Evolutionary conservation across 92 coral and sea anemone genomes (phyloP).

Genomic region (Phenganax stokvisi): DNA sequence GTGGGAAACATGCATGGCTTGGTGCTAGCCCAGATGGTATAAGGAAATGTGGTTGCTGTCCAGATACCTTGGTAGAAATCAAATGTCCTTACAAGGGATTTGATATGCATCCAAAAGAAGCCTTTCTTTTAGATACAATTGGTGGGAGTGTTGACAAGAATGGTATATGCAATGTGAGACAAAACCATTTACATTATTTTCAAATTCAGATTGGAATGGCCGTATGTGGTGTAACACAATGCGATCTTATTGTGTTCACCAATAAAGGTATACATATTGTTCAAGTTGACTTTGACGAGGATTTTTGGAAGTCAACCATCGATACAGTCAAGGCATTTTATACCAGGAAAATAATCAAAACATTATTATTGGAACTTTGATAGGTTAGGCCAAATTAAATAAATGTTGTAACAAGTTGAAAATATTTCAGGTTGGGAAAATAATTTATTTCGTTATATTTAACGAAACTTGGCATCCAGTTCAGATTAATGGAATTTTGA

Average conservation of each 20-base stretch:
- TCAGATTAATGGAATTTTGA: too few relatives aligned
- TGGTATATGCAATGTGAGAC: slow-evolving; percentile 35
- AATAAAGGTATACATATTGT: slow-evolving; percentile 37
- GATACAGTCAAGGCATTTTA: background rate
- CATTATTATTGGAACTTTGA: background rate
- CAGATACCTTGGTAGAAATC: slow-evolving; percentile 17
- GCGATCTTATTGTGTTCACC: slow-evolving; percentile 54
- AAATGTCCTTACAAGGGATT: slow-evolving; percentile 38
- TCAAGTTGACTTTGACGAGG: background rate
- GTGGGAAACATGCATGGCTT: too few relatives aligned
- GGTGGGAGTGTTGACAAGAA: slow-evolving; percentile 39
- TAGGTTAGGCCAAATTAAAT: too few relatives aligned
- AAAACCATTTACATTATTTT: slow-evolving; percentile 43
- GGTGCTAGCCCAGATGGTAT: too few relatives aligned
- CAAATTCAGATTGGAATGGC: slow-evolving; percentile 58
- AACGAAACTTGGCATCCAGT: too few relatives aligned
- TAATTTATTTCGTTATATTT: too few relatives aligned
- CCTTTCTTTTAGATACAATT: slow-evolving; percentile 44
- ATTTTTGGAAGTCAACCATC: background rate
- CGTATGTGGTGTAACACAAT: slow-evolving; percentile 41
- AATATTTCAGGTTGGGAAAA: too few relatives aligned
- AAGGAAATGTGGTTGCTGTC: too few relatives aligned
- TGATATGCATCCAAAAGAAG: slow-evolving; percentile 46
- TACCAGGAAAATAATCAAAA: background rate
- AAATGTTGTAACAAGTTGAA: too few relatives aligned